These are phyloP conservation scores for Melinaea marsaeus DNA, from an alignment of 2,888 invertebrate species.

Conservation along the genomic window DNA sequence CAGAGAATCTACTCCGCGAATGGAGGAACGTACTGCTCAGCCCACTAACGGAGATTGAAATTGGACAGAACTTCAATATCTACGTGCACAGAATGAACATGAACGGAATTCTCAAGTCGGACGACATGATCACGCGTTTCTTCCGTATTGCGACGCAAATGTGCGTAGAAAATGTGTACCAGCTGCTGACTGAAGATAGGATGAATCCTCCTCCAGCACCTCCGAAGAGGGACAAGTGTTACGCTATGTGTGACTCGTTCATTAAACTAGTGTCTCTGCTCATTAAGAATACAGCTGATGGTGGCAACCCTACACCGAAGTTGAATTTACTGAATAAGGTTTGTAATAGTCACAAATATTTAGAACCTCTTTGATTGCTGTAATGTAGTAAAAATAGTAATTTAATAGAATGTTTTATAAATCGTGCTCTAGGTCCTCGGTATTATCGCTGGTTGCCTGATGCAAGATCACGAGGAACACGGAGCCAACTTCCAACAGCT, in stretches of 20 bases:
- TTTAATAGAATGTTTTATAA: not conserved
- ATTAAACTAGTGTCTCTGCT: constrained; percentile 94
- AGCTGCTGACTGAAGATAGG: constrained; percentile 85
- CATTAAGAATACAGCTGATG: constrained; percentile 96
- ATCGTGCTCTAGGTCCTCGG: constrained; percentile 81
- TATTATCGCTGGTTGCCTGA: constrained; percentile 95
- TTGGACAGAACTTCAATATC: constrained; percentile 93
- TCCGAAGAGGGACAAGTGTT: constrained; percentile 89
- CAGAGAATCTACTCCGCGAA: constrained; percentile 94
- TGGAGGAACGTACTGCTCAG: constrained; percentile 96
- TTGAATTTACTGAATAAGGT: constrained; percentile 97
- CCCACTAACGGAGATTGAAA: constrained; percentile 87
- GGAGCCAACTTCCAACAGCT: constrained; percentile 95
- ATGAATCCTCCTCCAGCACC: constrained; percentile 81
- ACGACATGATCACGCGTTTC: constrained; percentile 97
- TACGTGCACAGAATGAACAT: constrained; percentile 98
- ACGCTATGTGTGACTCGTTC: constrained; percentile 96
- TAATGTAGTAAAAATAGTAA: not conserved
- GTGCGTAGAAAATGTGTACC: constrained; percentile 96
- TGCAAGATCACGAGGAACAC: constrained; percentile 97
- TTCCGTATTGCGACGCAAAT: constrained; percentile 97
- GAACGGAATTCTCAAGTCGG: constrained; percentile 93
- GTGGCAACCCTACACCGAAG: constrained; percentile 95
- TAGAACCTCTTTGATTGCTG: not conserved
- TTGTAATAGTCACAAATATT: constrained; percentile 22